These are phyloP conservation scores for Panopea generosa DNA, from an alignment of 2,888 invertebrate species.

Conservation along the genomic window DNA sequence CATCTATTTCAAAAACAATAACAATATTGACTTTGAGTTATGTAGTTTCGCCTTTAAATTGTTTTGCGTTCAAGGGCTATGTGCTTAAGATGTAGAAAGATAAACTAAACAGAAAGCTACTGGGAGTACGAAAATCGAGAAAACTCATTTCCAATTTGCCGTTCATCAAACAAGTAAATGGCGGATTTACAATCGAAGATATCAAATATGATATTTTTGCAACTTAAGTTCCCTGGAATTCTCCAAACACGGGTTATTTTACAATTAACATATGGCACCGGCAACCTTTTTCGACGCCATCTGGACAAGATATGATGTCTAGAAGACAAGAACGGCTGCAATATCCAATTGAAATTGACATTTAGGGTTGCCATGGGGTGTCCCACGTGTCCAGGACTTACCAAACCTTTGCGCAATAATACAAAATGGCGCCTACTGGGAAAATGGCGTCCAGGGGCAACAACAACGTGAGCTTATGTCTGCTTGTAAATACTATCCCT, in stretches of 20 bases:
- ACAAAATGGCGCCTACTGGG: constrained; percentile 29
- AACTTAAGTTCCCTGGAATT: constrained; percentile 55
- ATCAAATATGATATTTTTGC: constrained; percentile 57
- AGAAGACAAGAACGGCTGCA: constrained; percentile 22
- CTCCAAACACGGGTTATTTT: constrained; percentile 51
- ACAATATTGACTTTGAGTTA: constrained; percentile 65
- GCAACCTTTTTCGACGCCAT: constrained; percentile 44
- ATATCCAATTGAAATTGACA: constrained; percentile 33
- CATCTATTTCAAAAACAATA: constrained; percentile 66
- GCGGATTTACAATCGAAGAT: constrained; percentile 57
- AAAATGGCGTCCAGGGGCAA: constrained; percentile 20
- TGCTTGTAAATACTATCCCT: constrained; percentile 24
- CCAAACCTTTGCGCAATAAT: constrained; percentile 29
- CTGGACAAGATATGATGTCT: constrained; percentile 28
- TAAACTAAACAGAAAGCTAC: constrained; percentile 63
- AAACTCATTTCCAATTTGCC: constrained; percentile 64
- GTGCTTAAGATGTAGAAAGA: constrained; percentile 49
- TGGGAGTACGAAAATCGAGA: constrained; percentile 52
- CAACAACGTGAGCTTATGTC: constrained; percentile 10
- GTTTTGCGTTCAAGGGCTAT: constrained; percentile 56
- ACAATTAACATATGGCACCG: constrained; percentile 57
- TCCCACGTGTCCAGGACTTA: constrained; percentile 15
- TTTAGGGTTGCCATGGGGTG: constrained; percentile 26
- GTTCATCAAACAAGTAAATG: constrained; percentile 61
- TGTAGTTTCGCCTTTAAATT: constrained; percentile 62